Evolutionary conservation across 1,140 invertebrate species (phyloP), one percentile per base, ranked within the genome.

Genomic region (Psilanteris sp.): DNA sequence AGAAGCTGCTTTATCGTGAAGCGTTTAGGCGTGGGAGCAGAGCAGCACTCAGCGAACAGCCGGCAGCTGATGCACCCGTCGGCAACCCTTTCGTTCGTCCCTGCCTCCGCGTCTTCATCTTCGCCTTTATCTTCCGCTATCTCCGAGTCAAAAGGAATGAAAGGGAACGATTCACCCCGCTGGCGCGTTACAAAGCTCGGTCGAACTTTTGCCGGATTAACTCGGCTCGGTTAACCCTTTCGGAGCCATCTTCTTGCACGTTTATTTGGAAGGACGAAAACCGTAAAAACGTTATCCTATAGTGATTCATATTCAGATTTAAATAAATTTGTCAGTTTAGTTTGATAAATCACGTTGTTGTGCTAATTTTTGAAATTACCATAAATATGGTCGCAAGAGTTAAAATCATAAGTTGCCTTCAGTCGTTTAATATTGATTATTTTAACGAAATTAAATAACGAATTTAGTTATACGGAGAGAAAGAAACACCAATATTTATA

Each of bases 21-120:
- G 80, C 78, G 78, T 82, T 81, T 74, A 78, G 81, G 79, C 81
- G 82, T 82, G 82, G 81, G 81, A 84, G 79, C 74, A 76, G 62
- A 52, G 39, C 70, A 71, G 48, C 61, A 67, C 73, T 70, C 66
- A 34, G 7, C 61, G 52, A 50, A 50, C 54, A 20, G 41, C 15
- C 54, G 62, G 31, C 72, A 72, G 75, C 64, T 70, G 79, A 81
- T 74, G 79, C 80, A 78, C 43, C 68, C 62, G 61, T 57, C 64
- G 57, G 64, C 70, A 73, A 73, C 70, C 59, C 70, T 59, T 66
- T 66, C 41, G 34, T 14, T 57, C 32, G 15, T 32, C 43, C 50
- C 48, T 43, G 43, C 43, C 34, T 59, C 20, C 36, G 37, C 52
- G 9, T 37, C 36, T 52, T 70, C 66, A 3, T 59, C 66, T 37